Evolutionary conservation across 2,113 vertebrate species (phyloP), one percentile per base, ranked within the genome.

Genomic region (Myotis lucifugus): DNA sequence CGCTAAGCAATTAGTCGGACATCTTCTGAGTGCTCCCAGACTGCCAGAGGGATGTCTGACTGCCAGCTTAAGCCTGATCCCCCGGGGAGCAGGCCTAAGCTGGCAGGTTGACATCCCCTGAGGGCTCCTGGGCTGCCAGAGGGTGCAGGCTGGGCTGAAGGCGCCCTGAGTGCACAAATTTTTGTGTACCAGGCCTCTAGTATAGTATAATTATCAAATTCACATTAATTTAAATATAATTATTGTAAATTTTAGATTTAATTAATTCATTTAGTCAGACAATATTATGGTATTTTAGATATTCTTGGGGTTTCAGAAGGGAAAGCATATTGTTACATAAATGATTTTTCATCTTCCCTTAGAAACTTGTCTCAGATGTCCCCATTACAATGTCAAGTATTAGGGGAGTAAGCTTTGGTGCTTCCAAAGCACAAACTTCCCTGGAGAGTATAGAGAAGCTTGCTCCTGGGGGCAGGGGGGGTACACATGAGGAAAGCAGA

Each of bases 231-330:
- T 59, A 59, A 23, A 59, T 25, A 56, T 56, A 56, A 56, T 56
- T 59, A 25, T 59, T 59, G 1, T 25, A 59, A 59, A 76, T 94
- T 95, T 79, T 15, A 86, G 42, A 76, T 90, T 42, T 77, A 90
- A 90, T 83, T 85, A 88, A 82, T 56, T 4, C 42, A 59, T 85
- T 87, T 79, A 72, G 15, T 83, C n/a, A 93, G n/a, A n/a, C 18
- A 79, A 21, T 72, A n/a, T 34, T 87, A 78, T 37, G 6, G 25
- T 67, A 73, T 73, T 61, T 73, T 78, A 73, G 59, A n/a, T 79
- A 64, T 67, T 54, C 29, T 78, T 10, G 27, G 27, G 14, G 1
- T 29, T 87, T 79, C 32, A 67, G 11, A 46, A 91, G 2, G 21
- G 18, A 83, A 21, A 56, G 2, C n/a, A 50, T 48, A 70, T 29